Conservation (phyloP, 2,797 vertebrate genomes). For the Lophotriccus pileatus region DNA sequence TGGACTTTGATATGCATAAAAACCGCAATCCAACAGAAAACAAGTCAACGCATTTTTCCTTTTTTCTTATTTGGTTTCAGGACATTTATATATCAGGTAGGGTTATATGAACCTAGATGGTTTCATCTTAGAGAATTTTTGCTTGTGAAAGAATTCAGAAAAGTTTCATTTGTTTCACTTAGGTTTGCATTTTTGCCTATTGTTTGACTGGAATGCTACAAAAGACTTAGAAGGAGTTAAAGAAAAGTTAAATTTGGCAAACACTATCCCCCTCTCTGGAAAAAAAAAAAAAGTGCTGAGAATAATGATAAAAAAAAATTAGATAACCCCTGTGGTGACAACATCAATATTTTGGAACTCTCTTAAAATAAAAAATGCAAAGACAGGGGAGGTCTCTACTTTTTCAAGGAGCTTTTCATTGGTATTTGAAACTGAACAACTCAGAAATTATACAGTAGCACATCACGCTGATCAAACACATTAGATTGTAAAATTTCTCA, state of each 20-base stretch:
- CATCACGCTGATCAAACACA: slow-evolving; percentile 38
- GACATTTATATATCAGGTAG: slow-evolving; percentile 71
- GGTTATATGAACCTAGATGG: slow-evolving; percentile 32
- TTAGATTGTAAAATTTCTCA: slow-evolving; percentile 38
- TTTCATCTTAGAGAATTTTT: slow-evolving; percentile 70
- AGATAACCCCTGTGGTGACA: slow-evolving; percentile 31
- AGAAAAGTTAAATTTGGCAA: slow-evolving; percentile 51
- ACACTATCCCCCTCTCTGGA: neutral
- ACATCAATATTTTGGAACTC: slow-evolving; percentile 45
- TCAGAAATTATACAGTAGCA: neutral
- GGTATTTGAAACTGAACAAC: slow-evolving; percentile 42
- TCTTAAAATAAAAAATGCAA: slow-evolving; percentile 45
- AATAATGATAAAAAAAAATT: slow-evolving; percentile 40
- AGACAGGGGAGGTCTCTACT: slow-evolving; percentile 13
- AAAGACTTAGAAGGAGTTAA: slow-evolving; percentile 24
- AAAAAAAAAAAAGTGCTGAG: neutral
- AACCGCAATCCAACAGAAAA: slow-evolving; percentile 66
- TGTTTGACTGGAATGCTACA: slow-evolving; percentile 41
- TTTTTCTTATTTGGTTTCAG: slow-evolving; percentile 72
- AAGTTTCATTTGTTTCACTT: slow-evolving; percentile 72
- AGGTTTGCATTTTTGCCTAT: slow-evolving; percentile 67
- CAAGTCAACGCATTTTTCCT: slow-evolving; percentile 61
- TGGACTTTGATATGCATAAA: slow-evolving; percentile 72
- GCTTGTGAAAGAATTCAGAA: slow-evolving; percentile 66
- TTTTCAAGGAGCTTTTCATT: slow-evolving; percentile 4